Evolutionary conservation across 2,888 invertebrate genomes (phyloP).

Genomic region (Tubiluchus corallicola): DNA sequence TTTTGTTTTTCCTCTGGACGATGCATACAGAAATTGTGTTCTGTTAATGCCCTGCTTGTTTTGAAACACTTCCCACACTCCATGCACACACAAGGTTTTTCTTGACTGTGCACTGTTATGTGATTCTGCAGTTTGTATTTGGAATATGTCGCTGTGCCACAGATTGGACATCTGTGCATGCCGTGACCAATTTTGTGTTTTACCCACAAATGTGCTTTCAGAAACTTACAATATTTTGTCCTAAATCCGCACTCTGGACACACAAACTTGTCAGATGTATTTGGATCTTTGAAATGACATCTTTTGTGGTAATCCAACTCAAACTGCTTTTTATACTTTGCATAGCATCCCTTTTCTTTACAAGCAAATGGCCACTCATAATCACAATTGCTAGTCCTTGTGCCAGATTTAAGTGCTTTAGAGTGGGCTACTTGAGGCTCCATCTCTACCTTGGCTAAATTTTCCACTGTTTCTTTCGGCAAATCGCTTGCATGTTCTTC

Average conservation of each 20-base stretch:
- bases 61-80: slow-evolving; percentile 56
- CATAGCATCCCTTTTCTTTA: slow-evolving; percentile 36
- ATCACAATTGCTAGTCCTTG: no score
- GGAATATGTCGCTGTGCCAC: slow-evolving; percentile 31
- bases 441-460: no score
- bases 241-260: slow-evolving; percentile 47
- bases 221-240: slow-evolving; percentile 40
- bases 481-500: no score
- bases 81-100: slow-evolving; percentile 20
- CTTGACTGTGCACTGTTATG: slow-evolving; percentile 19
- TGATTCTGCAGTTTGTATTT: slow-evolving; percentile 12
- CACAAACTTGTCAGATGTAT: slow-evolving; percentile 24
- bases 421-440: no score
- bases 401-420: no score
- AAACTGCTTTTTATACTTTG: slow-evolving; percentile 37
- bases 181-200: slow-evolving; percentile 57
- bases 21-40: slow-evolving; percentile 41
- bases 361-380: no score
- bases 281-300: slow-evolving; percentile 34
- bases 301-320: slow-evolving; percentile 44
- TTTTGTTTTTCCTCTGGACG: slow-evolving; percentile 21
- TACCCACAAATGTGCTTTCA: slow-evolving; percentile 62
- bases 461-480: no score
- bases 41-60: slow-evolving; percentile 53
- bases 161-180: slow-evolving; percentile 51